Conservation (phyloP, 2,113 vertebrate genomes). For the Anser cygnoides region DNA sequence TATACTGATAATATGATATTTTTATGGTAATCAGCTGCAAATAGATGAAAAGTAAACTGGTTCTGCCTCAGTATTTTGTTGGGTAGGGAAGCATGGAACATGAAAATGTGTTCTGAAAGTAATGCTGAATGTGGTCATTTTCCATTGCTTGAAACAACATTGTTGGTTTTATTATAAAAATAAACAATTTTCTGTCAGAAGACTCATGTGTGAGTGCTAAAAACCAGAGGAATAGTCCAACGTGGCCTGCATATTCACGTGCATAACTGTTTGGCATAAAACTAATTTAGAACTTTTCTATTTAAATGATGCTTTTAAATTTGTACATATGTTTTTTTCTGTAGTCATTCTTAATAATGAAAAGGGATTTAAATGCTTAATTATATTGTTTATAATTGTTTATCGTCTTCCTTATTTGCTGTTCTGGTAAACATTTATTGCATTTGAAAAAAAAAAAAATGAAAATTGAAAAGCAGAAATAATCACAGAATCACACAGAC, state of each 20-base stretch:
- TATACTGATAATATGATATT: background rate
- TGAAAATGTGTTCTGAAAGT: constrained; percentile 33
- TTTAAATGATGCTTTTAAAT: constrained; percentile 9
- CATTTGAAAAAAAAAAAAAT: background rate
- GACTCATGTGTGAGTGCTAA: background rate
- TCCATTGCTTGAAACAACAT: background rate
- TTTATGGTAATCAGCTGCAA: background rate
- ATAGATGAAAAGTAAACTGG: constrained; percentile 15
- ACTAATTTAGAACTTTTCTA: background rate
- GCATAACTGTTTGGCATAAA: background rate
- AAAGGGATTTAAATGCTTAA: background rate
- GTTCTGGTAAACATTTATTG: background rate
- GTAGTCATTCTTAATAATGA: background rate
- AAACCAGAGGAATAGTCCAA: background rate
- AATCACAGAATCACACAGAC: background rate
- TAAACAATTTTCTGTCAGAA: background rate
- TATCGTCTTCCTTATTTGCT: background rate
- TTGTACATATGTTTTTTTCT: background rate
- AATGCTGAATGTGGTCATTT: background rate
- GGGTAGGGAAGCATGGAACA: background rate
- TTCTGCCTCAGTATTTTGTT: constrained; percentile 25
- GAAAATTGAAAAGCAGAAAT: background rate
- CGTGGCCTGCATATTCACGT: background rate
- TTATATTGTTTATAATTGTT: background rate
- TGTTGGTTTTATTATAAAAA: background rate